Base-by-base conservation (phyloP, 1,140 invertebrate genomes). In the Coelopa frigida region DNA sequence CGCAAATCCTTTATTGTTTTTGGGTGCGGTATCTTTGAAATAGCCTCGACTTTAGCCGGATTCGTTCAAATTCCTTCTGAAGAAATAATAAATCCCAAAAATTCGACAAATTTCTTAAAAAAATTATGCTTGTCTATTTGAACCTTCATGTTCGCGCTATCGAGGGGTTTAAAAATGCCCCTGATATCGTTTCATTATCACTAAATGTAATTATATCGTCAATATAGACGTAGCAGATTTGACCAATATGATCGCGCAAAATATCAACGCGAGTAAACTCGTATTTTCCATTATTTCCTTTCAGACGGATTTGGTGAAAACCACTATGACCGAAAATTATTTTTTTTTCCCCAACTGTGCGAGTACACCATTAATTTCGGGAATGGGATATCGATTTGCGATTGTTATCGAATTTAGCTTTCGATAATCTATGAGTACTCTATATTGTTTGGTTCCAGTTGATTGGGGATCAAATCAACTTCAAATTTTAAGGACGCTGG, bases 291-390 rank as follows among this genome's bases (percentile, higher is more conserved):
- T 49, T 12, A 22, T 57, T 54, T 4, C 52, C 38, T 29, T 61
- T 51, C 4, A 71, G 51, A 7, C 50, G 49, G 2, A 72, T 53
- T 55, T 78, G 75, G 51, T 72, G 73, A 51, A 72, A 78, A 6
- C 75, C 76, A 24, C 51, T 57, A 77, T 36, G 2, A 65, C 61
- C 4, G 61, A 53, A 47, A 76, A 76, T 42, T 59, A 70, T 32
- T 53, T 58, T 54, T 59, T 7, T 58, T 55, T 57, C 1, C 59
- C 59, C 31, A 77, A 45, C 26, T 57, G 56, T 41, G 72, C 65
- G 27, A 79, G 53, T 18, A 63, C 57, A 11, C 71, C 68, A 15
- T 65, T 66, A 5, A 77, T 75, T 7, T 69, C n/a, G n/a, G n/a
- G n/a, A n/a, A n/a, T n/a, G n/a, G n/a, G n/a, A 56, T 64, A 76